These are phyloP conservation scores for Hydropotes inermis DNA, from an alignment of 2,113 vertebrate species.

Conservation along the genomic window DNA sequence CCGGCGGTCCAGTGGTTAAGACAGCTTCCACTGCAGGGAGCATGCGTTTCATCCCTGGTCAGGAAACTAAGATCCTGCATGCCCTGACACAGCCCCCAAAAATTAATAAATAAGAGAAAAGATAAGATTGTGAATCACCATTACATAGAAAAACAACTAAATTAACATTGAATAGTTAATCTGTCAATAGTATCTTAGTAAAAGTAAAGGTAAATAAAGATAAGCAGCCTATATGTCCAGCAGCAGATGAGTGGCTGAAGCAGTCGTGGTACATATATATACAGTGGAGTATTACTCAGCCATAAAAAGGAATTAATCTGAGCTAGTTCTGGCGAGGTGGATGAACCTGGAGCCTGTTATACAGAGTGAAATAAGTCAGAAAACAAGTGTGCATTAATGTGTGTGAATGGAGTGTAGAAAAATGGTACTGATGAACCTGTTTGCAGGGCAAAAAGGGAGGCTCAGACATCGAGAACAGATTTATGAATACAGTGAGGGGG, in stretches of 20 bases:
- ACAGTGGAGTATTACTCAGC: not conserved
- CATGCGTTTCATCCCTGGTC: not conserved
- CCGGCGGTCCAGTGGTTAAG: not conserved
- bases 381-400: not conserved
- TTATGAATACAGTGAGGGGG: not conserved
- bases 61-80: not conserved
- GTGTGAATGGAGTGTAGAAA: not conserved
- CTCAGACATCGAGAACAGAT: not conserved
- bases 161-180: not conserved
- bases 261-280: not conserved
- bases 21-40: not conserved
- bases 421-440: not conserved
- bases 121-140: not conserved
- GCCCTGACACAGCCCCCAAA: not conserved
- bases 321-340: not conserved
- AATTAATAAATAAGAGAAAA: not conserved
- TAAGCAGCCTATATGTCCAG: not conserved
- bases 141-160: not conserved
- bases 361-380: not conserved
- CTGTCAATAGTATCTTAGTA: not conserved
- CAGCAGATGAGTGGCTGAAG: not conserved
- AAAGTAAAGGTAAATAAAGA: constrained; percentile 20
- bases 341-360: not conserved
- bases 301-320: not conserved
- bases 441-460: not conserved